Evolutionary conservation across 2,797 vertebrate species (phyloP).

Genomic region (Eleutherodactylus coqui): DNA sequence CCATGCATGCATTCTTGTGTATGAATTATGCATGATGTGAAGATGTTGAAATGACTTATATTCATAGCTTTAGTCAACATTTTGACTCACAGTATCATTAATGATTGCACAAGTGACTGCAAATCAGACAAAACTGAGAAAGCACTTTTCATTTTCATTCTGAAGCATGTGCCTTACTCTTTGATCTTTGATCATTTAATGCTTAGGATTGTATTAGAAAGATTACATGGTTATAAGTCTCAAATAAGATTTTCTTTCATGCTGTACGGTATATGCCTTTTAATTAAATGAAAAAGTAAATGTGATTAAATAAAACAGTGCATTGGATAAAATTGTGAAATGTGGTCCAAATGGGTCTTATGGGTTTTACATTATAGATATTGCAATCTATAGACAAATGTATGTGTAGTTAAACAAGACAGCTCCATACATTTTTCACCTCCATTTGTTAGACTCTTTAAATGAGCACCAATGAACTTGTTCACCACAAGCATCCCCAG

Average conservation of each 20-base stretch:
- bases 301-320: background rate
- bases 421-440: too few relatives aligned
- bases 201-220: background rate
- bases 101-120: background rate
- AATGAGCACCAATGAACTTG: too few relatives aligned
- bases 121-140: background rate
- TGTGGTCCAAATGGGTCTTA: too few relatives aligned
- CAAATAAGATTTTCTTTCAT: background rate
- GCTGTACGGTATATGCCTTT: background rate
- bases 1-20: background rate
- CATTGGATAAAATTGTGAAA: background rate
- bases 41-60: background rate
- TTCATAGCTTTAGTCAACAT: background rate
- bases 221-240: background rate
- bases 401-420: too few relatives aligned
- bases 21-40: background rate
- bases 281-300: background rate
- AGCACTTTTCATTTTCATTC: background rate
- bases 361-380: too few relatives aligned
- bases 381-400: too few relatives aligned
- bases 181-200: conserved; percentile 22
- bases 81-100: background rate
- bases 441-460: too few relatives aligned
- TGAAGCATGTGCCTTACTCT: background rate
- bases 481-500: too few relatives aligned